A percentile compares a stretch with the other conserved stretches of the same genome.
phyloP scores from a whole-genome alignment of 1,140 invertebrate genomes.

The Cyclargus thomasi region DNA sequence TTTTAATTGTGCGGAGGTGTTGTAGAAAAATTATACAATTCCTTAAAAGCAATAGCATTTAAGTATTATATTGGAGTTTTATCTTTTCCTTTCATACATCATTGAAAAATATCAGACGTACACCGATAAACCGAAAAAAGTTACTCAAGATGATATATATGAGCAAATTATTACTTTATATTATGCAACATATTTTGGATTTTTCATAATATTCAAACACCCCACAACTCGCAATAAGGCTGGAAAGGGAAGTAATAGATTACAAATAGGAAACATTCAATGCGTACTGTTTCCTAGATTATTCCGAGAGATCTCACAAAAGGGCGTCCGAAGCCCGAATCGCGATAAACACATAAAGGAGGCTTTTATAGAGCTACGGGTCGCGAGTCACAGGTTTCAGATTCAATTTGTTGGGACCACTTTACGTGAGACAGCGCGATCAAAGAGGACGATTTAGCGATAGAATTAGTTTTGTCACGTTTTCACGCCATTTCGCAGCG shows the following conservation, averaged over 20 bases:
- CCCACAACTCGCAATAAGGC: not conserved
- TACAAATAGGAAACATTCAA: constrained; percentile 8
- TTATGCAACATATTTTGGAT: no score
- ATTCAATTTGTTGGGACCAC: constrained; percentile 44
- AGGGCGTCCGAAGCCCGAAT: constrained; percentile 25
- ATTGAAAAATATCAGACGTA: no score
- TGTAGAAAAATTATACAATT: no score
- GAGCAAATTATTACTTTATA: no score
- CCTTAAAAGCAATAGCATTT: no score
- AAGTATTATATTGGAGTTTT: no score
- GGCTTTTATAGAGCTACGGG: constrained; percentile 35
- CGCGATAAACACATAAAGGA: constrained; percentile 41
- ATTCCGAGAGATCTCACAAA: constrained; percentile 24
- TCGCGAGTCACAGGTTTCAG: constrained; percentile 34
- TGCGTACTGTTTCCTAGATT: constrained; percentile 10
- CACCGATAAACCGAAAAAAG: no score
- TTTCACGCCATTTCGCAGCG: constrained; percentile 17
- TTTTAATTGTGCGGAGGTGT: no score
- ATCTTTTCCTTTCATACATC: no score
- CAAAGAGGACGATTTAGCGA: constrained; percentile 23
- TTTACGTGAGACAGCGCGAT: constrained; percentile 30
- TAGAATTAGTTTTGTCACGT: constrained; percentile 24
- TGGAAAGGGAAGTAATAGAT: not conserved
- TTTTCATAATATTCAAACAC: not conserved
- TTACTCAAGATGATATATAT: no score